phyloP scores from a whole-genome alignment of 2,113 vertebrate genomes.

The Dicentrarchus labrax region DNA sequence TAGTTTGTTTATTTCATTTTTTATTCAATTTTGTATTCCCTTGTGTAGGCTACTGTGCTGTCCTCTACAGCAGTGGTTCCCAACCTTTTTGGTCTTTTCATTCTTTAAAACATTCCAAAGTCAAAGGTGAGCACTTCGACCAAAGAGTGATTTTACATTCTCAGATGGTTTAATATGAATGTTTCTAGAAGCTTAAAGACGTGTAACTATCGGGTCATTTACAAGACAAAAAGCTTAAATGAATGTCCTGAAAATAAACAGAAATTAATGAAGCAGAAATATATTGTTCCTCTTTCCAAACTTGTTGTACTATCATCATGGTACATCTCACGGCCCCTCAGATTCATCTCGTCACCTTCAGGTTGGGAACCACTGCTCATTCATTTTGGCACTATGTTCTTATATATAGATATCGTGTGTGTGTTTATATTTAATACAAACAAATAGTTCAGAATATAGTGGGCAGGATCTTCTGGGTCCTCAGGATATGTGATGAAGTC shows the following conservation, averaged over 20 bases:
- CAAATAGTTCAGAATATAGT: conserved; percentile 36
- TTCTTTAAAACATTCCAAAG: neutral
- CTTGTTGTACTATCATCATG: neutral
- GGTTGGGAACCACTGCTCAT: conserved; percentile 15
- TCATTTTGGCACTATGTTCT: conserved; percentile 44
- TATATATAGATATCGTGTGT: neutral
- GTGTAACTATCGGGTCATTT: neutral
- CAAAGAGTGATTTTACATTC: neutral
- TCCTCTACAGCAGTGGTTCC: conserved; percentile 2
- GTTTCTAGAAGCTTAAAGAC: neutral
- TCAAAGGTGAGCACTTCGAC: neutral
- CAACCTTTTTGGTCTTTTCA: neutral
- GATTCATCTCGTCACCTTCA: neutral
- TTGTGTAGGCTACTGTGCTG: no score
- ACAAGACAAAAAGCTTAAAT: neutral
- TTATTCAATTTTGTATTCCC: neutral
- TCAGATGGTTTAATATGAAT: neutral
- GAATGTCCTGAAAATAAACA: neutral
- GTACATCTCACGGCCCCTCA: neutral
- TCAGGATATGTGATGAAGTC: conserved; percentile 67
- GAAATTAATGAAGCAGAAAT: neutral
- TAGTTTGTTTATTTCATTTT: neutral
- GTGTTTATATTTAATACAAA: conserved; percentile 27
- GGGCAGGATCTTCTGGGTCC: conserved; percentile 49
- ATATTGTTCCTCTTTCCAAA: neutral